Percentiles rank a stretch among this genome's conserved stretches.
Conservation (phyloP, 2,797 vertebrate species). For the Masticophis lateralis region DNA sequence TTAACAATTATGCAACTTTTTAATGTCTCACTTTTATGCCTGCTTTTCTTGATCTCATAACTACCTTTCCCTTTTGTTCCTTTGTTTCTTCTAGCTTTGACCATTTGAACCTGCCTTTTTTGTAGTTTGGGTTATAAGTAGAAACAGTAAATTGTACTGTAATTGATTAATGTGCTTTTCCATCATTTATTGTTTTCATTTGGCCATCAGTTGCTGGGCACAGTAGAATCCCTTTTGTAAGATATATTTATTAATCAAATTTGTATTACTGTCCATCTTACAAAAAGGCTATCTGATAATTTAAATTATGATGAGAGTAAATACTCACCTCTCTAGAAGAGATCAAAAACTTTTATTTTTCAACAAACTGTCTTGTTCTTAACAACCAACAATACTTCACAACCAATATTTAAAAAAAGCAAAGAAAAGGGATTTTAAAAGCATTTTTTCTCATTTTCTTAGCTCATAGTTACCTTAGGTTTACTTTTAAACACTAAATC, state of each 20-base stretch:
- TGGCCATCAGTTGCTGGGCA: background rate
- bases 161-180: background rate
- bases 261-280: background rate
- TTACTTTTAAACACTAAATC: background rate
- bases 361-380: background rate
- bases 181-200: background rate
- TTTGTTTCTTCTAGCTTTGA: background rate
- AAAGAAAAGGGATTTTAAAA: background rate
- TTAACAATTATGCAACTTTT: background rate
- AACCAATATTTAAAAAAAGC: background rate
- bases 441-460: background rate
- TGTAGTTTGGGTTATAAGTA: background rate
- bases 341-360: background rate
- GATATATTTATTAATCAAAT: background rate
- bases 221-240: background rate
- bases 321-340: background rate
- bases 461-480: background rate
- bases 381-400: background rate
- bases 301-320: background rate
- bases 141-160: background rate
- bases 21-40: background rate
- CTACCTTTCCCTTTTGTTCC: background rate
- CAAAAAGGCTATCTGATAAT: background rate
- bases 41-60: background rate
- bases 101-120: background rate